Evolutionary conservation across 2,113 vertebrate species (phyloP).

Genomic region (Abramis brama): DNA sequence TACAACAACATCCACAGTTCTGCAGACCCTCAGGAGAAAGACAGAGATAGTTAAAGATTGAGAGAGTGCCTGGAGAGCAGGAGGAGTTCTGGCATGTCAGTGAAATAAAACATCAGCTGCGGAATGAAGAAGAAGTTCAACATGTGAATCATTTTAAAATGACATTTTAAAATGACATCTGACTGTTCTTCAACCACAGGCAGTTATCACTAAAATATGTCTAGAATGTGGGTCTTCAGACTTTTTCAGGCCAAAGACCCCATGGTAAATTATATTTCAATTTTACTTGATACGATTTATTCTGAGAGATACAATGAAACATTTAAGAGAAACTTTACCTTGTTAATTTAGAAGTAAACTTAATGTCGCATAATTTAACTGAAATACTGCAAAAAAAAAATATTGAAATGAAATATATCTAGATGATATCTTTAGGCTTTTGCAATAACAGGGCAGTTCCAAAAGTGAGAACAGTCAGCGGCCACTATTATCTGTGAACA

Average conservation of each 20-base stretch:
- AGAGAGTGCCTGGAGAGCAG: slow-evolving; percentile 37
- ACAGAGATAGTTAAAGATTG: not conserved
- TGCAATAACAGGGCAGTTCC: not conserved
- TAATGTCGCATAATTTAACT: not conserved
- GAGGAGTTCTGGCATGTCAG: slow-evolving; percentile 49
- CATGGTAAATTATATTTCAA: no score
- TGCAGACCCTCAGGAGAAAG: not conserved
- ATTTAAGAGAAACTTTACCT: not conserved
- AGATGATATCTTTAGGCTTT: not conserved
- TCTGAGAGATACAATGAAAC: not conserved
- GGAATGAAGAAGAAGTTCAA: slow-evolving; percentile 36
- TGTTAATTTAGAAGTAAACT: not conserved
- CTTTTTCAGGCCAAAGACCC: not conserved
- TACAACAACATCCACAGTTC: slow-evolving; percentile 5
- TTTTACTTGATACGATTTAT: not conserved
- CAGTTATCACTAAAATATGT: slow-evolving; percentile 18
- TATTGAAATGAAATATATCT: no score
- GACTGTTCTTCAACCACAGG: not conserved
- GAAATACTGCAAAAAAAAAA: not conserved
- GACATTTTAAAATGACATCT: not conserved
- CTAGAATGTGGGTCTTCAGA: not conserved
- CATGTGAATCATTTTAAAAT: not conserved
- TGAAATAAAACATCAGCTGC: not conserved
- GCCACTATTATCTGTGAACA: not conserved
- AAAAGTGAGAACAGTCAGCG: not conserved